Evolutionary conservation across 2,797 vertebrate genomes (phyloP), one percentile per base, ranked within the genome.

Genomic region (Telmatherina bonti): DNA sequence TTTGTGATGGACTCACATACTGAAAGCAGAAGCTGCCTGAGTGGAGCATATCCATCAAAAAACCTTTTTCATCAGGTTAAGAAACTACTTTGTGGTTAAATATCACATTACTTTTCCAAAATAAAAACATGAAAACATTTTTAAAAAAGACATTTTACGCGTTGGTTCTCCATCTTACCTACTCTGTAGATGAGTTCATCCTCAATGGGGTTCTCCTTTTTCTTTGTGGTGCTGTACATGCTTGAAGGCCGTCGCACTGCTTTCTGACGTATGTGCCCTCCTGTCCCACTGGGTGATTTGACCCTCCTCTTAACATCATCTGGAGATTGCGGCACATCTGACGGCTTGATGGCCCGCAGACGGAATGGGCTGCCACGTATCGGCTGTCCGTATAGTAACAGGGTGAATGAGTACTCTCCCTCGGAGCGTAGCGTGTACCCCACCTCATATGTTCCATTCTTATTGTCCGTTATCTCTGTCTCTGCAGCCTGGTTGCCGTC

Each of bases 151-250:
- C 30, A 54, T 49, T 51, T 18, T 8, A 18, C 13, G 11, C 6
- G 10, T 47, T 2, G 13, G 22, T 49, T 26, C 9, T 68, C 49
- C 7, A 3, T 73, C 94, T 94, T 93, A 99, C 97, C 97, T 7
- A 99, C 96, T 27, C 97, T 95, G 85, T 98, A 96, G 94, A 99
- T 97, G 60, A 99, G 96, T 69, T 99, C 97, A 0, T 99, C 97
- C 85, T 99, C 97, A 0, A 99, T 98, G 52, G 97, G 97, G 89
- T 98, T 99, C 88, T 99, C 97, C 90, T 99, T 99, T 78, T 96
- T 96, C 88, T 97, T 98, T 88, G 95, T 96, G 0, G 95, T 96
- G 93, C 97, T 96, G 88, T 99, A 98, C 97, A 99, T 99, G 88
- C 97, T 98, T 82, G 96, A 96, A 1, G 97, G 97, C 35, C 97